Evolutionary conservation across 2,888 invertebrate genomes (phyloP), one percentile per base, ranked within the genome.

Genomic region (Drosophila fulvimacula): DNA sequence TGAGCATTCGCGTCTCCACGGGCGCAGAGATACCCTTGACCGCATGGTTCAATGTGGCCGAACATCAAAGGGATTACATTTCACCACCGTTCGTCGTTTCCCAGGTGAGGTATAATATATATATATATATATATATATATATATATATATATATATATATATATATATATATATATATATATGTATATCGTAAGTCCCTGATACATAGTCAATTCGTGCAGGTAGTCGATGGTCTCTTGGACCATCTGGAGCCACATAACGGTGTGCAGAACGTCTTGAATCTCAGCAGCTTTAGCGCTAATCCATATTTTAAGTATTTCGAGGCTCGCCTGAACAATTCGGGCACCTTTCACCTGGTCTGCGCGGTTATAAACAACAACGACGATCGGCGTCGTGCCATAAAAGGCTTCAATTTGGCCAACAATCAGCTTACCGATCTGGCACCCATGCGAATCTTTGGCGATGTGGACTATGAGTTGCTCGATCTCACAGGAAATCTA

Each of bases 401-500:
- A 0, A 88, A 88, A 46, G 92, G 92, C 3, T 69, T 92, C 3
- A 84, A 83, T 13, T 57, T 92, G 4, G 81, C 84, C 9, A 53
- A 82, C 4, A 92, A 92, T 77, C 55, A 78, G 9, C 85, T 92
- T 4, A 79, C 68, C 0, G 81, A 79, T 10, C 39, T 92, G 39
- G 71, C 71, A 2, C 91, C 91, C 0, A 48, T 92, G 27, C 76
- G 81, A 11, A 66, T 88, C 0, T 89, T 92, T 55, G 80, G 76
- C 7, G 89, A 89, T n/a, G 73, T 81, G 7, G 78, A 90, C 49
- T 91, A 89, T 56, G 78, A 63, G 3, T 10, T 91, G 36, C 60
- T 92, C 5, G 92, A 92, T 70, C 69, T 92, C 0, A 79, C 79
- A 4, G 73, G 71, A 9, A 92, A 92, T 76, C 41, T 65, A 13